Evolutionary conservation across 1,140 invertebrate genomes (phyloP).

Genomic region (Drosophila sp.): DNA sequence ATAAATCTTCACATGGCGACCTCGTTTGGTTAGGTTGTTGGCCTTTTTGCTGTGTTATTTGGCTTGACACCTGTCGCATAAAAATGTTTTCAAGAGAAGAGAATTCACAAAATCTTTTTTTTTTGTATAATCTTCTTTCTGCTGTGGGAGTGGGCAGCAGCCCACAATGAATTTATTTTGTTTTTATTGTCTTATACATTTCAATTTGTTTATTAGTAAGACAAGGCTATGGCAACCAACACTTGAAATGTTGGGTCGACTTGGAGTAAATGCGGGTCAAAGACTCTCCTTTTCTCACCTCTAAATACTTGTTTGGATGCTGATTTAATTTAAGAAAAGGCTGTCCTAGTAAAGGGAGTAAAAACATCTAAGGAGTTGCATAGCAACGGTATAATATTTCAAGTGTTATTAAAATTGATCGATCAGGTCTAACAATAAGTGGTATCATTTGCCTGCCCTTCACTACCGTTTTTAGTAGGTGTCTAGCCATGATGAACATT

Average conservation of each 20-base stretch:
- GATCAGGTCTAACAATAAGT: too few species aligned
- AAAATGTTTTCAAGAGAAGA: background rate
- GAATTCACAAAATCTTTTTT: conserved; percentile 4
- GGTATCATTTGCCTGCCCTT: background rate
- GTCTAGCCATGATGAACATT: background rate
- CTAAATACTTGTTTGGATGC: too few species aligned
- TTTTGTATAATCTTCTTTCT: background rate
- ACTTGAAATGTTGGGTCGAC: background rate
- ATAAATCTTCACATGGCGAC: background rate
- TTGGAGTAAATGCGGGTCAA: background rate
- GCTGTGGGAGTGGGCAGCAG: conserved; percentile 1
- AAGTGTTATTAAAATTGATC: too few species aligned
- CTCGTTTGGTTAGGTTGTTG: conserved; percentile 4
- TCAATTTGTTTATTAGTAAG: conserved; percentile 9
- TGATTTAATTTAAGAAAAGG: too few species aligned
- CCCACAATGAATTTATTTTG: background rate
- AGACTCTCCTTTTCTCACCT: background rate
- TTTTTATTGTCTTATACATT: conserved; percentile 2
- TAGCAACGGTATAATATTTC: too few species aligned
- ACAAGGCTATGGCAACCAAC: background rate
- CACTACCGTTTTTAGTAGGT: background rate
- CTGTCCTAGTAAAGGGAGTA: too few species aligned
- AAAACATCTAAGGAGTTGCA: too few species aligned
- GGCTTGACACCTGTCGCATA: conserved; percentile 6
- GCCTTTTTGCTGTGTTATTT: background rate